phyloP scores from a whole-genome alignment of 2,888 invertebrate genomes.

The Nymphalis c-album region DNA sequence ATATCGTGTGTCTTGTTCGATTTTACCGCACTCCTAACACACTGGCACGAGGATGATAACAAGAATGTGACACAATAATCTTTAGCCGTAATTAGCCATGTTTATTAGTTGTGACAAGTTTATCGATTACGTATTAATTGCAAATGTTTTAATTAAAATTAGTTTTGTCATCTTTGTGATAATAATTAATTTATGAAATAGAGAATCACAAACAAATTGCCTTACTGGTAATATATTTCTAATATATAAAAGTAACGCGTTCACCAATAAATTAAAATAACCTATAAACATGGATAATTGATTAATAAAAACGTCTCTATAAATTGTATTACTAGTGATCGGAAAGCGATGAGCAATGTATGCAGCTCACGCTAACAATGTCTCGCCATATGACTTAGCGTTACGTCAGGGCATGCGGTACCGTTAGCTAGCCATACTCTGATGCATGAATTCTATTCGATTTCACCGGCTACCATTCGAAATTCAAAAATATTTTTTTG shows the following conservation, averaged over 20 bases:
- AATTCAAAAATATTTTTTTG: not conserved
- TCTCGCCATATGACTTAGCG: conserved; percentile 29
- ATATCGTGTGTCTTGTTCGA: conserved; percentile 1
- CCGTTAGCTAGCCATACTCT: conserved; percentile 41
- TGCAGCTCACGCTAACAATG: conserved; percentile 33
- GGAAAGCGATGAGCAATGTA: conserved; percentile 38
- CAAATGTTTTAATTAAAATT: not conserved
- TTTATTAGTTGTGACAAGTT: conserved; percentile 11
- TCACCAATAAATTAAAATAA: not conserved
- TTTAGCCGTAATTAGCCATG: conserved; percentile 11
- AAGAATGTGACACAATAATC: conserved; percentile 6
- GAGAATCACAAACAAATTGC: no score
- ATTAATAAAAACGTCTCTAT: conserved; percentile 7
- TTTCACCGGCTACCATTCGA: conserved; percentile 4
- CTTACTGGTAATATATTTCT: not conserved
- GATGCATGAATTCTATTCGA: conserved; percentile 9
- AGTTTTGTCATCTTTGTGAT: not conserved
- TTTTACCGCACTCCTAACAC: conserved; percentile 6
- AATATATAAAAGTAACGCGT: not conserved
- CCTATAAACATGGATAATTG: not conserved
- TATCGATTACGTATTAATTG: not conserved
- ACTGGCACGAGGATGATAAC: conserved; percentile 14
- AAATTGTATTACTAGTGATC: conserved; percentile 30
- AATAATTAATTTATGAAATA: no score
- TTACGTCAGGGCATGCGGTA: conserved; percentile 35